A percentile compares a stretch with the other conserved stretches of the same genome.
Evolutionary conservation across 2,797 vertebrate genomes (phyloP).

Genomic region (Columba guinea): DNA sequence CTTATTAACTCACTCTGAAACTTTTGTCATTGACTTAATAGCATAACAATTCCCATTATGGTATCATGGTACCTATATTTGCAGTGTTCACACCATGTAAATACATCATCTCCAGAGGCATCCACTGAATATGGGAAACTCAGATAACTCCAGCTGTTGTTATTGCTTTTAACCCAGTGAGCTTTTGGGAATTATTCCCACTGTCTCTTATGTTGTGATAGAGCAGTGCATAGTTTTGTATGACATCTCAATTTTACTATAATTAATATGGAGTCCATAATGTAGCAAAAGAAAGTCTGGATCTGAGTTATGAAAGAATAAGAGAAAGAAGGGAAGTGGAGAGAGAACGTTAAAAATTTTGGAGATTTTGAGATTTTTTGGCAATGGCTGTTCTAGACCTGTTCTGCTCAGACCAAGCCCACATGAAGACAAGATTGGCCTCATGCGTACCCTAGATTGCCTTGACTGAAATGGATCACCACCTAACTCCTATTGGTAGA

Average conservation of each 20-base stretch:
- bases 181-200: background rate
- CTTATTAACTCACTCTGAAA: background rate
- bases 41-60: background rate
- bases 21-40: background rate
- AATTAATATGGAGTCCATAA: background rate
- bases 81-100: background rate
- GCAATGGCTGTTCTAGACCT: background rate
- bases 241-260: background rate
- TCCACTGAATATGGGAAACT: background rate
- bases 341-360: background rate
- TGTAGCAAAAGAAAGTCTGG: background rate
- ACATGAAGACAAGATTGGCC: background rate
- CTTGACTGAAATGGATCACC: background rate
- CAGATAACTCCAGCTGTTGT: background rate
- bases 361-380: background rate
- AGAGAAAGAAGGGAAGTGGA: background rate
- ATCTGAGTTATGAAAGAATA: background rate
- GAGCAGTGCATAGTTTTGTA: background rate
- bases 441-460: background rate
- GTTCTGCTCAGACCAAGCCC: background rate
- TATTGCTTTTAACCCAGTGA: slow-evolving; percentile 3
- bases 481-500: background rate
- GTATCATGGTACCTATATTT: background rate
- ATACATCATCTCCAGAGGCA: background rate
- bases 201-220: background rate